phyloP scores from a whole-genome alignment of 2,888 invertebrate genomes.

The Altica lythri region DNA sequence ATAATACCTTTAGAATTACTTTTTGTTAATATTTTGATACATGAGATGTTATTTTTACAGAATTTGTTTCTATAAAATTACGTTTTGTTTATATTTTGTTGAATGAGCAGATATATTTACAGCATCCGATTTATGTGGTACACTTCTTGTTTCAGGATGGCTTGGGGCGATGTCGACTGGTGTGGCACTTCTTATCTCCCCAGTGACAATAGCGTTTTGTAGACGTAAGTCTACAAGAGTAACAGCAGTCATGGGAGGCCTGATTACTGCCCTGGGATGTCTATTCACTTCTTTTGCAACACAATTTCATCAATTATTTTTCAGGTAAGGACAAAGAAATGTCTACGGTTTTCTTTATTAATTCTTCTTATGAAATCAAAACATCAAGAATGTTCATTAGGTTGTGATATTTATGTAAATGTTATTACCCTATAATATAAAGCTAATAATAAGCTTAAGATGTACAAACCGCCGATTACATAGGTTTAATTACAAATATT shows the following conservation, averaged over 20 bases:
- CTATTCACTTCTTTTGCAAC: conserved; percentile 89
- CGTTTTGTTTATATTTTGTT: too few relatives aligned
- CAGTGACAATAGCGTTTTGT: conserved; percentile 83
- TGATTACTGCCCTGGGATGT: conserved; percentile 83
- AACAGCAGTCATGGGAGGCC: conserved; percentile 84
- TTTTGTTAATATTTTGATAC: too few relatives aligned
- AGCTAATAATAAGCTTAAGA: too few relatives aligned
- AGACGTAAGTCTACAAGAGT: conserved; percentile 85
- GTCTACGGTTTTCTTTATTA: conserved; percentile 9
- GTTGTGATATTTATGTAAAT: too few relatives aligned
- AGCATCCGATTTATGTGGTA: conserved; percentile 24
- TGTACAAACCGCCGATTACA: too few relatives aligned
- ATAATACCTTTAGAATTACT: too few relatives aligned
- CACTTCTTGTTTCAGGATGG: conserved; percentile 71
- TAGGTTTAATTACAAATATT: too few relatives aligned
- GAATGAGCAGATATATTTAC: conserved; percentile 8
- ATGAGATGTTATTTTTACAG: too few relatives aligned
- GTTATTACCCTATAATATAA: too few relatives aligned
- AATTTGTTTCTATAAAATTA: too few relatives aligned
- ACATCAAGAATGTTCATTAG: too few relatives aligned
- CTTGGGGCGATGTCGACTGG: conserved; percentile 80
- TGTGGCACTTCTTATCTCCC: conserved; percentile 78
- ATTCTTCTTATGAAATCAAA: not conserved
- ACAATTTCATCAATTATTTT: conserved; percentile 87
- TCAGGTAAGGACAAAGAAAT: conserved; percentile 66